phyloP scores from a whole-genome alignment of 2,888 invertebrate genomes.

The Monoplex corrugatus region DNA sequence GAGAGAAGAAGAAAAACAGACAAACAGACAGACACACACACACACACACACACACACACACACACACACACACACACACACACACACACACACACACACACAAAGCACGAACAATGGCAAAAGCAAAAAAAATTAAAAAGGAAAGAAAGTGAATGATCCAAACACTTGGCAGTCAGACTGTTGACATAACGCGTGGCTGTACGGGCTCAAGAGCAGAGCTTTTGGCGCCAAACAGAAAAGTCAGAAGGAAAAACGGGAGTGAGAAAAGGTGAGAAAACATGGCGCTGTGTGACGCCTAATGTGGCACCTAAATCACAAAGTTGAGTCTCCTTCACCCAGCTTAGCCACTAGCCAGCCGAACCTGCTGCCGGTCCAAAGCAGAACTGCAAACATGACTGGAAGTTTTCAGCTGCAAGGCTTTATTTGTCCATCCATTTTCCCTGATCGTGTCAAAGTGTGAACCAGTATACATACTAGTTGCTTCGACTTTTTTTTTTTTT shows the following conservation, averaged over 20 bases:
- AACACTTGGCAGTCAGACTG: too few species aligned
- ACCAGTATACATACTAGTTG: background rate
- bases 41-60: too few species aligned
- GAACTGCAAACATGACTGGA: constrained; percentile 17
- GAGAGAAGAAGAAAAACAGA: too few species aligned
- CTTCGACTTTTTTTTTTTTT: too few species aligned
- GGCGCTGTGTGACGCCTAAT: background rate
- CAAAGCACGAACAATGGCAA: too few species aligned
- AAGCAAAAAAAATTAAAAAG: too few species aligned
- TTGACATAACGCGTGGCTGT: too few species aligned
- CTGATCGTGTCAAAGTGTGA: constrained; percentile 18
- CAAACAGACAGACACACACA: too few species aligned
- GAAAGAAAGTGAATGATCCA: too few species aligned
- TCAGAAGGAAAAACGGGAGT: background rate
- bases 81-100: too few species aligned
- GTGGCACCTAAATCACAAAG: background rate
- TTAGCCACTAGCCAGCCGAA: background rate
- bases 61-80: too few species aligned
- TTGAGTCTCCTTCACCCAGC: background rate
- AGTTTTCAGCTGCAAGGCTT: background rate
- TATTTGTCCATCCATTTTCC: background rate
- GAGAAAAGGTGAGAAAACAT: background rate
- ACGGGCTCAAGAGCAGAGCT: too few species aligned
- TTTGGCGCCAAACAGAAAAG: background rate
- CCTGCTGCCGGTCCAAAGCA: background rate